A percentile compares a stretch with the other conserved stretches of the same genome.
Conservation (phyloP, 1,140 invertebrate species). For the Dolichoris vasculosae region DNA sequence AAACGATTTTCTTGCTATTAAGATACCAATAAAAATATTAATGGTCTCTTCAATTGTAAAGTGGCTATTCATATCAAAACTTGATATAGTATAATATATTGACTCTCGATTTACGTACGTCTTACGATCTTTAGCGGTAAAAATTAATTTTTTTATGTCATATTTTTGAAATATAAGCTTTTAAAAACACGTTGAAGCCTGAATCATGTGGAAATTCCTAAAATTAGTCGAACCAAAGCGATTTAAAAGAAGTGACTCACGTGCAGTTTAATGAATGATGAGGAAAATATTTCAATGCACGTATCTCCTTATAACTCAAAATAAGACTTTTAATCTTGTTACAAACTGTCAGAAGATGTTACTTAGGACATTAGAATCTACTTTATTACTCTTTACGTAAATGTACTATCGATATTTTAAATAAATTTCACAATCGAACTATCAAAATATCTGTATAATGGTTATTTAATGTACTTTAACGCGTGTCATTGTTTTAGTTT, state of each 20-base stretch:
- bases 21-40: not conserved
- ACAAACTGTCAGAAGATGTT: not conserved
- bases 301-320: not conserved
- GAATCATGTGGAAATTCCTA: conserved; percentile 18
- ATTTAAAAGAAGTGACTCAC: conserved; percentile 9
- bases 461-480: conserved; percentile 6
- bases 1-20: not conserved
- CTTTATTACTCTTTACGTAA: not conserved
- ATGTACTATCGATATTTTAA: not conserved
- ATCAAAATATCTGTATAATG: not conserved
- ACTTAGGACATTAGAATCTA: not conserved
- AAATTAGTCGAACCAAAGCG: not conserved
- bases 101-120: not conserved
- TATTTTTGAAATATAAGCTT: not conserved
- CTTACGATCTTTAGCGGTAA: not conserved
- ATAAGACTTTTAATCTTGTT: not conserved
- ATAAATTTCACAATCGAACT: not conserved
- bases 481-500: not conserved
- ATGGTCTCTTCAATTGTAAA: not conserved
- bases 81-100: not conserved
- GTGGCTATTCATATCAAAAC: not conserved
- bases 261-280: conserved; percentile 3
- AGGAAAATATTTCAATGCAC: not conserved
- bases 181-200: not conserved
- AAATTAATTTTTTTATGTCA: not conserved